Conservation (phyloP, 2,113 vertebrate genomes). For the Anguilla japonica region DNA sequence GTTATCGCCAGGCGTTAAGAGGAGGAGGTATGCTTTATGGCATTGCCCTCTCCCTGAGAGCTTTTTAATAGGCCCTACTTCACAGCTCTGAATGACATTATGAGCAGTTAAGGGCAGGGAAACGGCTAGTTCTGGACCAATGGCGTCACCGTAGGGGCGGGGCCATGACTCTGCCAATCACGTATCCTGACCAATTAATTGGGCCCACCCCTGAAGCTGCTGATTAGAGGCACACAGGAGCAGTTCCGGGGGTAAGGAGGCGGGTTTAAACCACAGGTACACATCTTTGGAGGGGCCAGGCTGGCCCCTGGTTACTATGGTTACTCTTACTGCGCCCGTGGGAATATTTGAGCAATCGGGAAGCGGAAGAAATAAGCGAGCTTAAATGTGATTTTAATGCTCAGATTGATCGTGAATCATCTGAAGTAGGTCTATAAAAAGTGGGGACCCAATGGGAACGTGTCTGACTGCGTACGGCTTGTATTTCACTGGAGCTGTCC, state of each 20-base stretch:
- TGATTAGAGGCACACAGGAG: background rate
- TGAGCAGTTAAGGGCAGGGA: constrained; percentile 49
- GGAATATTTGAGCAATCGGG: background rate
- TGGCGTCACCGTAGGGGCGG: constrained; percentile 41
- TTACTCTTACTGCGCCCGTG: constrained; percentile 39
- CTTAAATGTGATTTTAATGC: background rate
- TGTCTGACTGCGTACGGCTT: background rate
- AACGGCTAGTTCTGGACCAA: background rate
- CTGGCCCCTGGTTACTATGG: constrained; percentile 9
- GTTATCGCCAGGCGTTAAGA: background rate
- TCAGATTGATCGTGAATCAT: background rate
- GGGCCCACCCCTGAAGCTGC: too few species aligned
- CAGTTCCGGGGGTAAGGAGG: background rate
- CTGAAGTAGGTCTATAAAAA: background rate
- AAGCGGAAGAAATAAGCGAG: background rate
- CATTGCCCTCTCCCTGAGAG: constrained; percentile 20
- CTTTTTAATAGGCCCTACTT: constrained; percentile 58
- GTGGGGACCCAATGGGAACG: background rate
- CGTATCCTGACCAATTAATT: background rate
- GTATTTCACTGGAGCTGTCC: background rate
- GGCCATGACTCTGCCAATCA: background rate
- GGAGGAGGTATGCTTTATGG: background rate
- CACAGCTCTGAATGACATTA: constrained; percentile 44
- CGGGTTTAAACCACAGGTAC: too few species aligned
- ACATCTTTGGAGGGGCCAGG: too few species aligned